Evolutionary conservation across 2,113 vertebrate genomes (phyloP), one percentile per base, ranked within the genome.

Genomic region (Sula dactylatra): DNA sequence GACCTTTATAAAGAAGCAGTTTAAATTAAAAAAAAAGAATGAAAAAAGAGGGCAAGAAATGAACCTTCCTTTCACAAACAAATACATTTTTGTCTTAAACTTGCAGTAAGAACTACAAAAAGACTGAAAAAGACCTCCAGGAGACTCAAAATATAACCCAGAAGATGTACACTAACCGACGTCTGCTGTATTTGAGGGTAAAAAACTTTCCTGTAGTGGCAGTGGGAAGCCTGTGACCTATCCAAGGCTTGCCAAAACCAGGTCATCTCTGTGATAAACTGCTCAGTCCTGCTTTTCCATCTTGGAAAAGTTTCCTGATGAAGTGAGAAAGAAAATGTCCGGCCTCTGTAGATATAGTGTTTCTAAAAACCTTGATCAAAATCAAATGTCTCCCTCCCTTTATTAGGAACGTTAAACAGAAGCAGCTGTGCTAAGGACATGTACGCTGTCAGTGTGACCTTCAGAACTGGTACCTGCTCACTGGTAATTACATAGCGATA

Each of bases 311-410:
- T 91, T 91, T 85, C 87, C 91, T 95, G 95, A 97, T 97, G 97
- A 97, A 94, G 95, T 97, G 97, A 93, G 91, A 96, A 95, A 32
- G 91, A 96, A 95, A 97, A 95, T 88, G 95, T 91, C 94, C 17
- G 81, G 95, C 84, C 94, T 83, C 89, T 81, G 86, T 82, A 96
- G 86, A 95, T 94, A 91, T 11, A 70, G 84, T 83, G 78, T 94
- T 97, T 91, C 93, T 95, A 91, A 93, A 95, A 95, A 71, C 42
- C 84, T 73, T 96, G 97, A 97, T 97, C 93, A 97, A 95, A 97
- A 97, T 95, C 97, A 96, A 96, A 95, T 97, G 94, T 93, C 93
- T 96, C 84, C 29, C 64, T 83, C 45, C 55, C 54, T 95, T 95
- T 96, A 82, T 92, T 77, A 62, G 73, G 62, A 88, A 82, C 5